Evolutionary conservation across 2,888 invertebrate genomes (phyloP).

Genomic region (Idaea biselata): DNA sequence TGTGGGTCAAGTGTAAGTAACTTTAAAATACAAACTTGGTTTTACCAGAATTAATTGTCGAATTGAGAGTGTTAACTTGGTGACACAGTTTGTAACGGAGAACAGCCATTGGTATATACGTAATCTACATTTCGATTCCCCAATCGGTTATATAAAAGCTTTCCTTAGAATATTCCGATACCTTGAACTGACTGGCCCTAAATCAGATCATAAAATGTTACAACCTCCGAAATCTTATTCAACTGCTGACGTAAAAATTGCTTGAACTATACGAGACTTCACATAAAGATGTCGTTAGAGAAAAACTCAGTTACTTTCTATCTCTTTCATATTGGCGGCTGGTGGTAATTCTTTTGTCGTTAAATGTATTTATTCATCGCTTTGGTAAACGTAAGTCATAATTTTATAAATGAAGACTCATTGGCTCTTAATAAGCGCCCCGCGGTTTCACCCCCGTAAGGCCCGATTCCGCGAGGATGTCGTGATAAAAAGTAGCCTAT

Average conservation of each 20-base stretch:
- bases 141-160: not conserved
- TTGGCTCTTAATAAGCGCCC: too few species aligned
- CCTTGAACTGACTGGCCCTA: not conserved
- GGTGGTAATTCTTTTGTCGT: constrained; percentile 43
- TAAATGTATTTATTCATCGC: constrained; percentile 41
- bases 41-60: not conserved
- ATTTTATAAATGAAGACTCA: not conserved
- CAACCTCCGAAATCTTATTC: constrained; percentile 18
- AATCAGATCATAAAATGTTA: constrained; percentile 7
- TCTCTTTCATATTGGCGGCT: constrained; percentile 30
- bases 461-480: too few species aligned
- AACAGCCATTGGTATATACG: not conserved
- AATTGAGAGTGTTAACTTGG: not conserved
- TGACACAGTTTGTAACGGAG: not conserved
- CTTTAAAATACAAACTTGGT: too few species aligned
- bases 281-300: constrained; percentile 42
- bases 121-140: not conserved
- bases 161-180: constrained; percentile 3
- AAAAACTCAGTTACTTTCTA: constrained; percentile 38
- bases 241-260: constrained; percentile 28
- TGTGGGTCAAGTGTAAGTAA: too few species aligned
- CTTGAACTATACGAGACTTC: constrained; percentile 29
- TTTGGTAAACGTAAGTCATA: constrained; percentile 26
- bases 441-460: too few species aligned
- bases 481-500: too few species aligned